Conservation (phyloP, 2,797 vertebrate genomes). For the Phrynocephalus vlangalii region DNA sequence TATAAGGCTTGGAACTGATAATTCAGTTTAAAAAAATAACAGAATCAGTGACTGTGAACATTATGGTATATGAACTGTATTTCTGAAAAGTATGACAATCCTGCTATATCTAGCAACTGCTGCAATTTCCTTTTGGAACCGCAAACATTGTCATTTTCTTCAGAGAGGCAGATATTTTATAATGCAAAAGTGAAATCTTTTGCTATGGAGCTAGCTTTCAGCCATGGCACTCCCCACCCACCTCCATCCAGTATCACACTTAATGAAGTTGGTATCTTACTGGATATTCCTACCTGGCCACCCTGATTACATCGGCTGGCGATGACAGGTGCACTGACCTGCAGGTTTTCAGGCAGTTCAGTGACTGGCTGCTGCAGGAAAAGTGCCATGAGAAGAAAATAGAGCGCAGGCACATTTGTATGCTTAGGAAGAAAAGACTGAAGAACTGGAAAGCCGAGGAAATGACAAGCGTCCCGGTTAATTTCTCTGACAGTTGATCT, state of each 20-base stretch:
- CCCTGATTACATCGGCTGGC: constrained; percentile 81
- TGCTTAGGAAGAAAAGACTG: constrained; percentile 97
- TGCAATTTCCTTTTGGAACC: not conserved
- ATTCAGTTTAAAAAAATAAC: not conserved
- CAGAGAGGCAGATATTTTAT: not conserved
- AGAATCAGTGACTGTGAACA: not conserved
- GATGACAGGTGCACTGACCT: constrained; percentile 93
- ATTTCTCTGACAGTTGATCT: constrained; percentile 94
- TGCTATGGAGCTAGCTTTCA: not conserved
- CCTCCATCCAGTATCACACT: not conserved
- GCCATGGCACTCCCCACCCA: too few relatives aligned
- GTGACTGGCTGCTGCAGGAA: constrained; percentile 97
- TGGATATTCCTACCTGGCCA: constrained; percentile 82
- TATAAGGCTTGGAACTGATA: not conserved
- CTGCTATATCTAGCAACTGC: not conserved
- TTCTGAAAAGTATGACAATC: not conserved
- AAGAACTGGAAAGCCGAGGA: constrained; percentile 92
- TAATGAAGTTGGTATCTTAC: constrained; percentile 55
- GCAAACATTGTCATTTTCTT: too few relatives aligned
- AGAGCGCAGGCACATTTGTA: constrained; percentile 96
- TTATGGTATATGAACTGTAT: not conserved
- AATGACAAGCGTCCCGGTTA: constrained; percentile 96
- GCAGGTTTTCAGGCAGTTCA: constrained; percentile 96
- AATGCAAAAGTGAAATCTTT: not conserved
- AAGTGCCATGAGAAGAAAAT: constrained; percentile 97